phyloP scores from a whole-genome alignment of 2,888 invertebrate species.

The Athalia rosae region DNA sequence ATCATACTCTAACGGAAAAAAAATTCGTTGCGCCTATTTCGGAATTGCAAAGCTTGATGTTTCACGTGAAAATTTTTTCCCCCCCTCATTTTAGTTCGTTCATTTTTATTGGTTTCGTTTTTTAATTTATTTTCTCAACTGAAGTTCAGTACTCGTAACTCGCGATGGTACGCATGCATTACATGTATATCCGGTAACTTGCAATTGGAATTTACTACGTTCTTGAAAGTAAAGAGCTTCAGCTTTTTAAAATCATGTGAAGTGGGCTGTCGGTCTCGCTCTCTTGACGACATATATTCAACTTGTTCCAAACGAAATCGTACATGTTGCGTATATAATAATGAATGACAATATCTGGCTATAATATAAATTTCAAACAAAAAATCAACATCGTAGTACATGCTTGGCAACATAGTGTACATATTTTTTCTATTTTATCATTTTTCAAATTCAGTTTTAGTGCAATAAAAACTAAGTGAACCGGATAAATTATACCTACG shows the following conservation, averaged over 20 bases:
- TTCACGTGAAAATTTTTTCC: too few relatives aligned
- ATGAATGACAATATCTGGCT: background rate
- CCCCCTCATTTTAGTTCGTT: too few relatives aligned
- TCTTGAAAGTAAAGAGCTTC: constrained; percentile 36
- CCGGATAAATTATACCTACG: background rate
- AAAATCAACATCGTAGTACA: too few relatives aligned
- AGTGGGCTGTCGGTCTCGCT: constrained; percentile 28
- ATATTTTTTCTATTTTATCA: background rate
- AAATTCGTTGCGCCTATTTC: too few relatives aligned
- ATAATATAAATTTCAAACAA: too few relatives aligned
- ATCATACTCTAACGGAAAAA: too few relatives aligned
- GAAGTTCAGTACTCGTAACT: constrained; percentile 33
- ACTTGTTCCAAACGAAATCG: constrained; percentile 28
- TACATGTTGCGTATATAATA: background rate
- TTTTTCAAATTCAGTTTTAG: constrained; percentile 13
- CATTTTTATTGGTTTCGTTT: too few relatives aligned
- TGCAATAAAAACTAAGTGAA: constrained; percentile 33
- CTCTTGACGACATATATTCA: constrained; percentile 24
- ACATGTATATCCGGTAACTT: constrained; percentile 16
- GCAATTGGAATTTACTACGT: constrained; percentile 45
- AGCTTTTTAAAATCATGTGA: constrained; percentile 41
- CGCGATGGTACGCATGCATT: background rate
- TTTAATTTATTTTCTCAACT: constrained; percentile 21
- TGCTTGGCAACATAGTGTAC: background rate
- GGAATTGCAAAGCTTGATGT: too few relatives aligned